Conservation (phyloP, 2,888 invertebrate species). For the Catocala nupta region DNA sequence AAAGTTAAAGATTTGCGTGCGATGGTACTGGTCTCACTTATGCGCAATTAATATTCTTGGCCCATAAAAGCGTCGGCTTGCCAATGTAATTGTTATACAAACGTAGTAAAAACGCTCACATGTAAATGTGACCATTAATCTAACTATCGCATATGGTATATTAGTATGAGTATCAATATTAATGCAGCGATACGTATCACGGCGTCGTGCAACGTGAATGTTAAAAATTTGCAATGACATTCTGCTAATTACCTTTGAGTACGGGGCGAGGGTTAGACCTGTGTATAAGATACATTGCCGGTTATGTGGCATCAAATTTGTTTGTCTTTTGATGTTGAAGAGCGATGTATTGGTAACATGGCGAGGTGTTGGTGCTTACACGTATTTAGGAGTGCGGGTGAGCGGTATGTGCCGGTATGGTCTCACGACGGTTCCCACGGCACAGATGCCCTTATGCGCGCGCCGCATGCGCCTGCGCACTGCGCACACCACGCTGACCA, state of each 20-base stretch:
- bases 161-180: conserved; percentile 62
- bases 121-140: conserved; percentile 52
- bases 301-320: background rate
- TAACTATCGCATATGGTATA: conserved; percentile 44
- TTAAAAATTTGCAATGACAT: conserved; percentile 69
- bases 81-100: conserved; percentile 33
- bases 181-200: conserved; percentile 66
- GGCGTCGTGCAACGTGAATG: conserved; percentile 59
- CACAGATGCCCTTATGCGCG: conserved; percentile 78
- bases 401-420: conserved; percentile 51
- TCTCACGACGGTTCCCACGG: conserved; percentile 75
- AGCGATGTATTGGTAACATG: conserved; percentile 13
- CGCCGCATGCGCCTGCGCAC: conserved; percentile 51
- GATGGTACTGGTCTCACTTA: conserved; percentile 11
- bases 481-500: conserved; percentile 22
- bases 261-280: background rate
- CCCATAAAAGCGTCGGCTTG: conserved; percentile 15
- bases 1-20: conserved; percentile 24
- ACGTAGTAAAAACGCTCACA: conserved; percentile 39
- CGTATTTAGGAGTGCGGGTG: conserved; percentile 17
- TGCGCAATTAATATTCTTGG: conserved; percentile 22
- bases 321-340: background rate
- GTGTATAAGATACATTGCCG: conserved; percentile 29
- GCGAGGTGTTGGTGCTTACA: conserved; percentile 3
- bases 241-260: conserved; percentile 54